Base-by-base conservation (phyloP, 2,797 vertebrate species). In the Pampus argenteus region DNA sequence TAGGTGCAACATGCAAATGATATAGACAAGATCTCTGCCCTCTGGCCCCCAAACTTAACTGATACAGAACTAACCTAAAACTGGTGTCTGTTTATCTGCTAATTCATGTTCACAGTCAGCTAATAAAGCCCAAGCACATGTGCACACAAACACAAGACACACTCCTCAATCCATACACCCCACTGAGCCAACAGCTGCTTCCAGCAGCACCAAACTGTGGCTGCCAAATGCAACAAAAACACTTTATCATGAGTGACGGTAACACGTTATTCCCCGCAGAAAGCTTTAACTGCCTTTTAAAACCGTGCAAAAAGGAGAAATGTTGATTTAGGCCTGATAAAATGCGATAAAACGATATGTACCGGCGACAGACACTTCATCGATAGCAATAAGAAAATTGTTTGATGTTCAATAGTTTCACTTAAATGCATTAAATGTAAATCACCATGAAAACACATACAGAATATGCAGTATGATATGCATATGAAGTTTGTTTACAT, bases 101-200 rank as follows among this genome's bases (percentile, higher is more conserved):
- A 74, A 82, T 72, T 83, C 63, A 65, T 82, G 63, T 66, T 52
- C 66, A 62, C 57, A 67, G 62, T 78, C 59, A 48, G 61, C 64
- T 83, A 84, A 88, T 71, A 40, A n/a, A 3, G 64, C 61, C 36
- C 60, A 78, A 61, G 76, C 50, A 44, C 40, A 36, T 45, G 73
- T 8, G 48, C 54, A 78, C 66, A 56, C 61, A 71, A 64, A 78
- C 40, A 73, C 31, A 50, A 70, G 42, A 61, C 76, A 72, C 76
- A 60, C 73, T 65, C 76, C 54, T 66, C 50, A 51, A 54, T 72
- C 58, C 66, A 34, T 15, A 66, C 72, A 79, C 86, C 92, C 92
- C 73, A 64, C 93, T 89, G 91, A 86, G 91, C 76, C 74, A 81
- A 88, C 93, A 94, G 91, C 92, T 93, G 93, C 86, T 85, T 87